Percentiles rank a stretch among this genome's conserved stretches.
These are phyloP conservation scores for Columba livia DNA, from an alignment of 2,113 vertebrate genomes.

Conservation along the genomic window DNA sequence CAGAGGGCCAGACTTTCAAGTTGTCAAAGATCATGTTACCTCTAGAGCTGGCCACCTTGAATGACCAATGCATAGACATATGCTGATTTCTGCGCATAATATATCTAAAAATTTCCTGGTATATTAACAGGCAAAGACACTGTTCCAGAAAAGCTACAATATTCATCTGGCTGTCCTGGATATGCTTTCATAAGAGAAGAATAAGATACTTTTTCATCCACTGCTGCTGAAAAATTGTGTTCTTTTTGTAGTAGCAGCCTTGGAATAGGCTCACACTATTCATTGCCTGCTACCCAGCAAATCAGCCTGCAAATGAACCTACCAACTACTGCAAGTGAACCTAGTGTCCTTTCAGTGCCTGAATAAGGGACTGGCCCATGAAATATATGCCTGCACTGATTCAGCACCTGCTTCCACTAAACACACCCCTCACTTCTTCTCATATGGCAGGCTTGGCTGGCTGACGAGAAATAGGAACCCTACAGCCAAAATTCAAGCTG, in stretches of 20 bases:
- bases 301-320: neutral
- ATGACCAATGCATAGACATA: neutral
- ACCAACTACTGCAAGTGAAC: neutral
- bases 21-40: neutral
- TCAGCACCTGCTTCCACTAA: neutral
- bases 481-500: neutral
- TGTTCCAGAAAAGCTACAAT: neutral
- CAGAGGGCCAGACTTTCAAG: neutral
- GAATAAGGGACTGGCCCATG: rapidly evolving
- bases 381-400: neutral
- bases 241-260: neutral
- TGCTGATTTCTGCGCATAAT: rapidly evolving
- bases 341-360: neutral
- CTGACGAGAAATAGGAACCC: neutral
- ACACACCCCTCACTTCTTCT: neutral
- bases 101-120: neutral
- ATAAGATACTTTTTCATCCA: neutral
- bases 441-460: neutral
- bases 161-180: neutral
- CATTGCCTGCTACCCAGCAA: neutral
- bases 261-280: neutral
- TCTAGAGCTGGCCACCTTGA: neutral
- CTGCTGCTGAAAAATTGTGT: neutral
- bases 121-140: neutral
- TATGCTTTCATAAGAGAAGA: neutral